Conservation (phyloP, 2,888 invertebrate genomes). For the Cinara cedri region DNA sequence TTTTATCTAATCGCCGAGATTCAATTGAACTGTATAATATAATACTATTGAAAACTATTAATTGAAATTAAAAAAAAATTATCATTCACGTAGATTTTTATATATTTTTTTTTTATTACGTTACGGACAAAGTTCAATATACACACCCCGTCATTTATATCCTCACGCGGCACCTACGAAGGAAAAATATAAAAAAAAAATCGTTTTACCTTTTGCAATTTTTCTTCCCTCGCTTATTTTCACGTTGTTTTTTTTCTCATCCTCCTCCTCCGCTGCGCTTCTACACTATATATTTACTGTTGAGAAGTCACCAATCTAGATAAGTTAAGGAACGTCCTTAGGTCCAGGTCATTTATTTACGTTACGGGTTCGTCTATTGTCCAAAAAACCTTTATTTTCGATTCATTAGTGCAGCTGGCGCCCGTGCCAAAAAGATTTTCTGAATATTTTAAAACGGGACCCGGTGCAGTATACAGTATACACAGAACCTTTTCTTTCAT, state of each 20-base stretch:
- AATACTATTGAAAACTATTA: too few species aligned
- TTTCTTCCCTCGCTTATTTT: neutral
- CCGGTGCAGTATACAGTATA: neutral
- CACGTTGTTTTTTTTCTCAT: neutral
- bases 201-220: constrained; percentile 42
- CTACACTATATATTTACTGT: neutral
- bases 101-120: neutral
- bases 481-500: neutral
- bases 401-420: constrained; percentile 34
- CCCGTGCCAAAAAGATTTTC: constrained; percentile 39
- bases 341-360: constrained; percentile 37
- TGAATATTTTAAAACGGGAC: constrained; percentile 38
- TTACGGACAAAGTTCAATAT: neutral
- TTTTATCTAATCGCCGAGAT: too few species aligned
- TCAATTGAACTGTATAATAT: too few species aligned
- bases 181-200: constrained; percentile 13
- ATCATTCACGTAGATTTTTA: neutral
- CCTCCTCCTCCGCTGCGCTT: neutral
- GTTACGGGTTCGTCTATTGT: constrained; percentile 37
- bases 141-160: neutral
- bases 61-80: neutral
- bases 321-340: constrained; percentile 29
- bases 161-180: neutral
- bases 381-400: constrained; percentile 42
- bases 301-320: constrained; percentile 47